phyloP scores from a whole-genome alignment of 1,140 invertebrate genomes.

The Leptoteleia sp. region DNA sequence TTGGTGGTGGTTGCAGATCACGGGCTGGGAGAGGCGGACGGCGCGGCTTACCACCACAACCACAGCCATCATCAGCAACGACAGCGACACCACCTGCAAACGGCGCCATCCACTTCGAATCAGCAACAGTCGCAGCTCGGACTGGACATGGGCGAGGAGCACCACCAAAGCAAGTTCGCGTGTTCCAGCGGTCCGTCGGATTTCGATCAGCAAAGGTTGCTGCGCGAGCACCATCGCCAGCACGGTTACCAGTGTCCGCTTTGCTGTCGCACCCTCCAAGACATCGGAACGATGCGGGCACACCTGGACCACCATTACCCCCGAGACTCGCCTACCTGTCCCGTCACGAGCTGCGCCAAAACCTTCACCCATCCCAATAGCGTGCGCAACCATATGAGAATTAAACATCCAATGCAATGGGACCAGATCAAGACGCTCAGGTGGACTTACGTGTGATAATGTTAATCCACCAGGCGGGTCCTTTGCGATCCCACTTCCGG shows the following conservation, averaged over 20 bases:
- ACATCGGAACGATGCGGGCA: conserved; percentile 85
- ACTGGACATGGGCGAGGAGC: conserved; percentile 51
- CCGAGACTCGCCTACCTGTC: conserved; percentile 89
- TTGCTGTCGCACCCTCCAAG: conserved; percentile 84
- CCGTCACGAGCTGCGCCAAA: conserved; percentile 87
- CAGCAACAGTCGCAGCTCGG: conserved; percentile 37
- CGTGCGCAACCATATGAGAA: conserved; percentile 91
- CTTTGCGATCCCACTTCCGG: too few relatives aligned
- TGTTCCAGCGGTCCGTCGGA: conserved; percentile 63
- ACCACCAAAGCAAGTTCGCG: conserved; percentile 69
- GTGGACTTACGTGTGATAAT: conserved; percentile 83
- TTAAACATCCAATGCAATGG: conserved; percentile 90
- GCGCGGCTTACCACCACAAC: conserved; percentile 79
- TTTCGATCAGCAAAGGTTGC: conserved; percentile 75
- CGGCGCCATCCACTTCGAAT: conserved; percentile 48
- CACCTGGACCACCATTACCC: conserved; percentile 91
- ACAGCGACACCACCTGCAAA: conserved; percentile 77
- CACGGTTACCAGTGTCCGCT: conserved; percentile 84
- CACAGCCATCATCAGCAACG: conserved; percentile 78
- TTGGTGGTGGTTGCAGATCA: conserved; percentile 82
- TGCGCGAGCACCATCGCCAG: conserved; percentile 72
- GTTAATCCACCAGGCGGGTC: too few relatives aligned
- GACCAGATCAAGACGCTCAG: conserved; percentile 90
- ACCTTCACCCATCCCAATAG: conserved; percentile 90
- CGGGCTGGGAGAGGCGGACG: conserved; percentile 77